phyloP scores from a whole-genome alignment of 2,113 vertebrate genomes.

The Mionectes macconnelli region DNA sequence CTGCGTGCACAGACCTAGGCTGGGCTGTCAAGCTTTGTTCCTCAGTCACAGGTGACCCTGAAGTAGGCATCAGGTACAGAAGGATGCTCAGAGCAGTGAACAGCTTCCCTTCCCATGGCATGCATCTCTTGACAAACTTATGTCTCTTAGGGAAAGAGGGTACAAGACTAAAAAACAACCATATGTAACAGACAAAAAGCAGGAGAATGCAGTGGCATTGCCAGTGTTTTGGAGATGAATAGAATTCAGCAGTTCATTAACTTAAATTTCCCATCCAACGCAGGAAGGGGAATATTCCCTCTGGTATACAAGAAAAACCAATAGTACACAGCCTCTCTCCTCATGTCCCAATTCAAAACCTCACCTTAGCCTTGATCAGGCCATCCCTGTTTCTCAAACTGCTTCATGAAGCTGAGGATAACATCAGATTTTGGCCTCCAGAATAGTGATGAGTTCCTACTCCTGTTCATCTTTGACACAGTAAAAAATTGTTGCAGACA shows the following conservation, averaged over 20 bases:
- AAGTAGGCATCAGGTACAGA: background rate
- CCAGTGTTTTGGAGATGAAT: background rate
- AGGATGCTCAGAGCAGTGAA: rapidly evolving
- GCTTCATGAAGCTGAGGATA: background rate
- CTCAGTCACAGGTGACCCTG: background rate
- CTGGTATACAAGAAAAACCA: background rate
- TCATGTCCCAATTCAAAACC: background rate
- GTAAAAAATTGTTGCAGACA: background rate
- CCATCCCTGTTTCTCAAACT: background rate
- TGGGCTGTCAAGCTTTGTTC: background rate
- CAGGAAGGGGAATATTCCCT: background rate
- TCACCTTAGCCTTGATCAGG: background rate
- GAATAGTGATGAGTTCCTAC: background rate
- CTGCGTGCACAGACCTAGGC: background rate
- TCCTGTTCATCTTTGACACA: rapidly evolving
- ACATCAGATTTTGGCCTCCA: rapidly evolving
- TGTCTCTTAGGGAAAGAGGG: background rate
- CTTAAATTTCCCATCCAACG: rapidly evolving
- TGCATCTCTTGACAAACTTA: rapidly evolving
- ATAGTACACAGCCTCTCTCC: background rate
- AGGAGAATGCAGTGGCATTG: background rate
- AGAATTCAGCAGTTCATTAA: background rate
- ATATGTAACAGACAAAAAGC: background rate
- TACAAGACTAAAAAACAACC: background rate
- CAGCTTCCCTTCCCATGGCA: background rate